These are phyloP conservation scores for Idaea dimidiata DNA, from an alignment of 2,888 invertebrate genomes.

Conservation along the genomic window DNA sequence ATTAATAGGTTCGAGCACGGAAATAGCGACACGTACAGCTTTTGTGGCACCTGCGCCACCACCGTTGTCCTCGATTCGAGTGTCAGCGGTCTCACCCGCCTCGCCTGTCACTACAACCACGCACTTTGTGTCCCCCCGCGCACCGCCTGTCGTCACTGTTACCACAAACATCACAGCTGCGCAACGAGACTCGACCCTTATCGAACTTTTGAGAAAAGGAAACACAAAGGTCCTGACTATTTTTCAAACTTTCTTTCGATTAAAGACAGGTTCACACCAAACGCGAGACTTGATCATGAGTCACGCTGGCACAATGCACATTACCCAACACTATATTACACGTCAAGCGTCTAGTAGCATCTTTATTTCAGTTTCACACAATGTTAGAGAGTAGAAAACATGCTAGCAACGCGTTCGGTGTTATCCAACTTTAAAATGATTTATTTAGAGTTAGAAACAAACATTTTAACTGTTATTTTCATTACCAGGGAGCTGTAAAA, in stretches of 20 bases:
- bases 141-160: constrained; percentile 61
- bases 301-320: no score
- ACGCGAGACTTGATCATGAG: no score
- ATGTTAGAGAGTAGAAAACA: no score
- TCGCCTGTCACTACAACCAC: constrained; percentile 72
- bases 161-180: constrained; percentile 51
- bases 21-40: constrained; percentile 55
- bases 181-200: constrained; percentile 88
- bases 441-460: constrained; percentile 8
- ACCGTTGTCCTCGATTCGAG: constrained; percentile 58
- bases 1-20: constrained; percentile 50
- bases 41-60: constrained; percentile 72
- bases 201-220: constrained; percentile 88
- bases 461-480: constrained; percentile 10
- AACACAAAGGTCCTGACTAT: constrained; percentile 71
- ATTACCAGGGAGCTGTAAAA: constrained; percentile 81
- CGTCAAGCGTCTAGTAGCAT: no score
- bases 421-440: constrained; percentile 1
- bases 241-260: constrained; percentile 3
- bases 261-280: no score
- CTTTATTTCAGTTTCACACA: no score
- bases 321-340: no score
- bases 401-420: no score
- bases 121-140: constrained; percentile 71
- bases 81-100: constrained; percentile 59